A percentile compares a stretch with the other conserved stretches of the same genome.
Evolutionary conservation across 92 coral and sea anemone species (phyloP).

Genomic region (Bergia sp.): DNA sequence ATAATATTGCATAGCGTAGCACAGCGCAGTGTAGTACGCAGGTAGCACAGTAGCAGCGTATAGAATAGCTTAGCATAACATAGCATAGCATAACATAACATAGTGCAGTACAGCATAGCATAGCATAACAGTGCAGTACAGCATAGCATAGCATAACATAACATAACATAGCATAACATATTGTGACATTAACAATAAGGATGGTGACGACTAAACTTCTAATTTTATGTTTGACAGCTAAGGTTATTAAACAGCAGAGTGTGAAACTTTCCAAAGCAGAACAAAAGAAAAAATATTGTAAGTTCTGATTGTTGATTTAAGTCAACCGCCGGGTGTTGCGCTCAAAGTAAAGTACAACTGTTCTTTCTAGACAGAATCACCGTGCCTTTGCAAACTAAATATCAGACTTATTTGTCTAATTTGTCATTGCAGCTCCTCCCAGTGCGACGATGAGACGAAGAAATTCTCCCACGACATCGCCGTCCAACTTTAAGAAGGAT

Average conservation of each 20-base stretch:
- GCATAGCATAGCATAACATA: not conserved
- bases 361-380: not conserved
- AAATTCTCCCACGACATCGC: slow-evolving; percentile 91
- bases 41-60: too few species aligned
- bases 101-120: not conserved
- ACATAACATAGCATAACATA: not conserved
- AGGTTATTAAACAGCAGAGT: not conserved
- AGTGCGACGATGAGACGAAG: slow-evolving; percentile 85
- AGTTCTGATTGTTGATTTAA: not conserved
- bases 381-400: not conserved
- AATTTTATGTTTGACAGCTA: not conserved
- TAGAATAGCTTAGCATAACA: not conserved
- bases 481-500: slow-evolving; percentile 67
- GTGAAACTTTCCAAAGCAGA: not conserved
- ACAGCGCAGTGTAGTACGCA: not conserved
- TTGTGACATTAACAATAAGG: too few species aligned
- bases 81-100: not conserved
- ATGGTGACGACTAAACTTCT: not conserved
- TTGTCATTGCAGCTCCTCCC: slow-evolving; percentile 69
- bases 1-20: not conserved
- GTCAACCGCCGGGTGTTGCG: not conserved
- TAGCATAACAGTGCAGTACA: not conserved
- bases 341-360: not conserved
- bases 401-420: not conserved
- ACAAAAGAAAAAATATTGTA: slow-evolving; percentile 1